Evolutionary conservation across 1,140 invertebrate species (phyloP).

Genomic region (Drosophila fuyamai): DNA sequence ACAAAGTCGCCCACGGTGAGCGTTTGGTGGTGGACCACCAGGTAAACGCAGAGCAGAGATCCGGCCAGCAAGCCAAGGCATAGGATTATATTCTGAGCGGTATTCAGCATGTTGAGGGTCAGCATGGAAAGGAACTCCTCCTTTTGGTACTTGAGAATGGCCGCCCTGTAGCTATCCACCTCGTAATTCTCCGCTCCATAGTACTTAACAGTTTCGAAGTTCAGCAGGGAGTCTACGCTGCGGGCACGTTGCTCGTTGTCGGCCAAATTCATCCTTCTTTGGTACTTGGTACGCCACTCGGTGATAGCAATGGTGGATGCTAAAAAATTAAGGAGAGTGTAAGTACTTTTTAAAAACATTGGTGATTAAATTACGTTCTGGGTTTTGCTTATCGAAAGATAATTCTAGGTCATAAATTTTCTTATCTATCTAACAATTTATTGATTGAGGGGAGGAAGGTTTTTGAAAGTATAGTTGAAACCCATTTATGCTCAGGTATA

Average conservation of each 20-base stretch:
- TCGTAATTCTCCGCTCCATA: slow-evolving; percentile 97
- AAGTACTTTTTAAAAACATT: too few relatives aligned
- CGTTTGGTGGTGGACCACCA: slow-evolving; percentile 88
- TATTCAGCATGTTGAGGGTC: slow-evolving; percentile 95
- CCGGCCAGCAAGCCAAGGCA: slow-evolving; percentile 93
- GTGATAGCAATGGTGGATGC: slow-evolving; percentile 94
- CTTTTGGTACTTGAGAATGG: slow-evolving; percentile 92
- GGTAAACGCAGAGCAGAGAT: slow-evolving; percentile 94
- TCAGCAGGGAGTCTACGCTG: slow-evolving; percentile 97
- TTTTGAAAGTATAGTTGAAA: too few relatives aligned
- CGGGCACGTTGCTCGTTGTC: slow-evolving; percentile 96
- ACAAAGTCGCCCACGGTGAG: slow-evolving; percentile 97
- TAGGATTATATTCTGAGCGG: slow-evolving; percentile 95
- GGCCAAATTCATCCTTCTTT: slow-evolving; percentile 95
- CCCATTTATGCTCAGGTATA: too few relatives aligned
- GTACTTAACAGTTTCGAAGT: slow-evolving; percentile 99
- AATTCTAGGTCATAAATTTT: slow-evolving; percentile 1
- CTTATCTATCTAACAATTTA: neutral
- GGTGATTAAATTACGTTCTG: neutral
- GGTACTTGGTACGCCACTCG: slow-evolving; percentile 98
- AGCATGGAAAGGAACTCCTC: slow-evolving; percentile 95
- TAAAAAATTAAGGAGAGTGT: slow-evolving; percentile 83
- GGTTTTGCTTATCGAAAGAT: neutral
- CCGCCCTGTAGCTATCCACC: slow-evolving; percentile 92
- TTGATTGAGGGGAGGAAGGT: too few relatives aligned